Evolutionary conservation across 1,140 invertebrate genomes (phyloP), one percentile per base, ranked within the genome.

Genomic region (Dryas iulia): DNA sequence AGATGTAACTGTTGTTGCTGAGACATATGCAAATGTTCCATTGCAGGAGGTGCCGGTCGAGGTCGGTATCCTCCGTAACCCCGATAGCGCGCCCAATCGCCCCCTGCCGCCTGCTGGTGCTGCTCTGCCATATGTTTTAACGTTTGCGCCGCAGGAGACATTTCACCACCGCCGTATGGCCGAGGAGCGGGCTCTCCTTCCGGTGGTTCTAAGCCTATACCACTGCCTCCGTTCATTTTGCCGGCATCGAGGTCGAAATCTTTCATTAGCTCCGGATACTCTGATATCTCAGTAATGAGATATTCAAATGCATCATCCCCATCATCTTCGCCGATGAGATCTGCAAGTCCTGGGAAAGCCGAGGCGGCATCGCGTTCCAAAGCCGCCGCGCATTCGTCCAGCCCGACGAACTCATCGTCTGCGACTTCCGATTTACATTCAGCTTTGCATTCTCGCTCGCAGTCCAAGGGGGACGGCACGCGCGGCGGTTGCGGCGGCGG

Each of bases 61-160:
- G 95, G 94, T 61, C 94, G 90, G 11, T 94, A 95, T 52, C 92
- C 93, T 59, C 92, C 93, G 80, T 94, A 94, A n/a, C 92, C 86
- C 65, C 94, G 92, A 83, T 95, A 94, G 11, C 95, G 94, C 72
- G 82, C 81, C 86, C 83, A 84, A 71, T 89, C 87, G 2, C 81
- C 88, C 25, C 83, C 86, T 24, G 82, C 79, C 35, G 84, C 97
- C 88, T 97, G 97, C 89, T 98, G 97, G 85, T 98, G 98, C 83
- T 98, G 97, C 82, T 98, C 97, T 3, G 98, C 98, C 97, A 98
- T 98, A 78, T 98, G 97, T 86, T 98, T 98, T 10, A 98, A 92
- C 0, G 97, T 98, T 91, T 98, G 97, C 2, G 98, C 97, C 0
- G 97, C 97, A 6, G 97, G 96, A 62, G 96, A 97, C 83, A 96